Conservation (phyloP, 1,140 invertebrate genomes). For the Bombus sylvicola region DNA sequence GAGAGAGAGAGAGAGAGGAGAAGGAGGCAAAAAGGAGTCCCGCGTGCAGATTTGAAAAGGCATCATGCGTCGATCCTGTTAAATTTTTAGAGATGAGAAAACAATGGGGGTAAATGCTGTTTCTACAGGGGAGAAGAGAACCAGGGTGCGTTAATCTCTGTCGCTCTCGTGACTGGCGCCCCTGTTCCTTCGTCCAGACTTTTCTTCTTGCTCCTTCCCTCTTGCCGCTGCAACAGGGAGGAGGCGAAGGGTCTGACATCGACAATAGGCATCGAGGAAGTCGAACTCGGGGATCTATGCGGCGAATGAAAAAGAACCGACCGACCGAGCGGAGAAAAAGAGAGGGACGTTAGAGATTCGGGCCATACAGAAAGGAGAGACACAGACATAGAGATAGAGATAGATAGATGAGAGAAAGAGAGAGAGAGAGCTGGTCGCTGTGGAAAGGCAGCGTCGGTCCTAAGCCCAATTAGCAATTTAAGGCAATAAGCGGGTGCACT, state of each 20-base stretch:
- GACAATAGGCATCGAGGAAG: constrained; percentile 69
- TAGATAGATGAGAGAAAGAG: constrained; percentile 12
- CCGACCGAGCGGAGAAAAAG: constrained; percentile 17
- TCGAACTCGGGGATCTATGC: constrained; percentile 49
- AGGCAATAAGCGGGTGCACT: constrained; percentile 73
- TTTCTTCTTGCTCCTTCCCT: constrained; percentile 26
- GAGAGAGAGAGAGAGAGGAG: neutral
- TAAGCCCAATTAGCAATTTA: constrained; percentile 80
- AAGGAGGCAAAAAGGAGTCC: neutral
- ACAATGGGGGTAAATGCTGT: constrained; percentile 68
- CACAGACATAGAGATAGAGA: constrained; percentile 11
- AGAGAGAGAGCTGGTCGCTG: constrained; percentile 14
- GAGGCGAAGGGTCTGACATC: constrained; percentile 54
- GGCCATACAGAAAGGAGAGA: constrained; percentile 1
- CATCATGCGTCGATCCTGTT: constrained; percentile 57
- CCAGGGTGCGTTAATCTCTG: constrained; percentile 63
- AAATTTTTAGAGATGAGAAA: constrained; percentile 61
- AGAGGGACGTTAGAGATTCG: constrained; percentile 14
- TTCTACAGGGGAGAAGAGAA: constrained; percentile 55
- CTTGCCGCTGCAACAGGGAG: neutral
- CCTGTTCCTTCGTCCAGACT: constrained; percentile 37
- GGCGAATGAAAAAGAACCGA: constrained; percentile 39
- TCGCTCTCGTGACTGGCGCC: constrained; percentile 45
- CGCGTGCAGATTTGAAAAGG: constrained; percentile 47
- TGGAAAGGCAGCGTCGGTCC: constrained; percentile 67